phyloP scores from a whole-genome alignment of 2,113 vertebrate species.

The Scytalopus superciliaris region DNA sequence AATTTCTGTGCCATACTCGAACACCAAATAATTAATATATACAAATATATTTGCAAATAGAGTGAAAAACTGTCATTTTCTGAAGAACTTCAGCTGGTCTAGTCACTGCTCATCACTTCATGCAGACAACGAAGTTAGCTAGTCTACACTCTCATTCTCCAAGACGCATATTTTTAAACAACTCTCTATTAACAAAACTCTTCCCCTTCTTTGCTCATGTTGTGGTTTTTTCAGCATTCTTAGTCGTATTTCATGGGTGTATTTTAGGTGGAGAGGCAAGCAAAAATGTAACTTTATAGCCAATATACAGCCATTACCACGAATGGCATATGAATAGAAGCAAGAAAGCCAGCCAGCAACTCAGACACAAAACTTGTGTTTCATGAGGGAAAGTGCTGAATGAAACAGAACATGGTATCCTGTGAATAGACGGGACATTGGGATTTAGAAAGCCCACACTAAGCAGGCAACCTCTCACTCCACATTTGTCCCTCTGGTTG shows the following conservation, averaged over 20 bases:
- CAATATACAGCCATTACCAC: background rate
- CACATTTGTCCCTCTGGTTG: background rate
- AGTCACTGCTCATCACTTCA: background rate
- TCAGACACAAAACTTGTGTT: background rate
- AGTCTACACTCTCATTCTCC: background rate
- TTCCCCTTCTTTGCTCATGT: background rate
- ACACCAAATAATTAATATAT: background rate
- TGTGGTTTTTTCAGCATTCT: background rate
- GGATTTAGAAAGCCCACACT: background rate
- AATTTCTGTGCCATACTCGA: background rate
- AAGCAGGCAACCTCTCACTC: background rate
- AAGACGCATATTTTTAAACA: background rate
- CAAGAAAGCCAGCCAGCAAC: background rate
- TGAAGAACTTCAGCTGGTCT: background rate
- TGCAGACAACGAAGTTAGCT: background rate
- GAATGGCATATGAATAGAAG: rapidly evolving
- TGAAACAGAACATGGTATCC: background rate
- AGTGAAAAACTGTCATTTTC: background rate
- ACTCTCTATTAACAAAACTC: background rate
- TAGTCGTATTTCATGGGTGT: background rate
- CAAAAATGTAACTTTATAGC: background rate
- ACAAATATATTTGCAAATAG: background rate
- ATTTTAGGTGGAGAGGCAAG: background rate
- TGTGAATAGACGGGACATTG: background rate
- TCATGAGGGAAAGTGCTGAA: background rate